Evolutionary conservation across 2,113 vertebrate genomes (phyloP).

Genomic region (Cephalopterus ornatus): DNA sequence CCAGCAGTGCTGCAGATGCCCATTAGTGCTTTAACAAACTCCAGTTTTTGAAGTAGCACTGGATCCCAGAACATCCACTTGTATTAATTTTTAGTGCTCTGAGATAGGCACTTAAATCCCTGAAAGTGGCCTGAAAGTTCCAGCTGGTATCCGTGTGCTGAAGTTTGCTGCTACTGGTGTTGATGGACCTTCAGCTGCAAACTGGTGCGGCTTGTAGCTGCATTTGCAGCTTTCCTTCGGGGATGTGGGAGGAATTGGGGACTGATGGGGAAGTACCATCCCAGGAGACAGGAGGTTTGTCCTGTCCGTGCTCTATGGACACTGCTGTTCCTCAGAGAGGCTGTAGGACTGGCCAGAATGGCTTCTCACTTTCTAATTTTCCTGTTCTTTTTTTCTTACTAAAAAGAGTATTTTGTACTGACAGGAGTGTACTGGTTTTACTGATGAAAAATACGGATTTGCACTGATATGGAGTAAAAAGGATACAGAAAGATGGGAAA

Average conservation of each 20-base stretch:
- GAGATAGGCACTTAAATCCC: background rate
- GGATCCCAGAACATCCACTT: rapidly evolving
- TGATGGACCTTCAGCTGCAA: background rate
- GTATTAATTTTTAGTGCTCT: background rate
- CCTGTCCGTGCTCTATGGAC: background rate
- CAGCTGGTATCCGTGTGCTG: background rate
- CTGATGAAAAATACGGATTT: background rate
- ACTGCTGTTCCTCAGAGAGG: background rate
- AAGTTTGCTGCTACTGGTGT: background rate
- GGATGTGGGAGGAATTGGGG: background rate
- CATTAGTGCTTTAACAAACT: background rate
- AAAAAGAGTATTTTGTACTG: background rate
- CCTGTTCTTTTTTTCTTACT: background rate
- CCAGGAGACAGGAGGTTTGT: background rate
- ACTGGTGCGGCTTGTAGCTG: background rate
- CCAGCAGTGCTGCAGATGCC: background rate
- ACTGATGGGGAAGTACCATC: rapidly evolving
- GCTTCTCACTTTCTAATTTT: background rate
- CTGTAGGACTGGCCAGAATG: background rate
- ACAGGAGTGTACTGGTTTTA: background rate
- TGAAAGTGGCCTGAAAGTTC: background rate
- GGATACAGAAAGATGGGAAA: background rate
- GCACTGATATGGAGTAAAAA: background rate
- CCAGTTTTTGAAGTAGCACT: background rate
- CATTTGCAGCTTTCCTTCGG: background rate